A percentile compares a stretch with the other conserved stretches of the same genome.
phyloP scores from a whole-genome alignment of 2,113 vertebrate species.

The Charadrius vociferus region DNA sequence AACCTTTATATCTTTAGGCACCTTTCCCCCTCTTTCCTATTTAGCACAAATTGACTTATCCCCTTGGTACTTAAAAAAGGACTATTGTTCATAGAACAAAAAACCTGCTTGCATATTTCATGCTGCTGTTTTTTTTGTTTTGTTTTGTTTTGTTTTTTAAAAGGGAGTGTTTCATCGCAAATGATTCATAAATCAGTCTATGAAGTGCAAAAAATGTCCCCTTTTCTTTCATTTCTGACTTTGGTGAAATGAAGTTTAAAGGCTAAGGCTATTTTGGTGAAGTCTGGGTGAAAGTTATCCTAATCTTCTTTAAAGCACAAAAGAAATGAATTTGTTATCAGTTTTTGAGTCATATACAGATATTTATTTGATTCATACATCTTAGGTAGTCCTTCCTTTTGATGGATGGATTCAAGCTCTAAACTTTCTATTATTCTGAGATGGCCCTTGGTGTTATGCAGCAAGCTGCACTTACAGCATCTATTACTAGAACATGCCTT shows the following conservation, averaged over 20 bases:
- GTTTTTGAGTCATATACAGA: neutral
- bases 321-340: slow-evolving; percentile 25
- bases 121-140: neutral
- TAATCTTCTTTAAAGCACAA: neutral
- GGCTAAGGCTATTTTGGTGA: neutral
- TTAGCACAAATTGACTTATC: neutral
- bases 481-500: slow-evolving; percentile 31
- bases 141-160: neutral
- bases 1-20: neutral
- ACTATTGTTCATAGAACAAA: neutral
- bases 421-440: slow-evolving; percentile 28
- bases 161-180: neutral
- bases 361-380: slow-evolving; percentile 12
- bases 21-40: neutral
- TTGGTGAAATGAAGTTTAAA: neutral
- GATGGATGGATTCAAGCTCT: slow-evolving; percentile 32
- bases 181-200: neutral
- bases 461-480: neutral
- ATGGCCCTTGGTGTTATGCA: neutral
- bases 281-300: neutral
- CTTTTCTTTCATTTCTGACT: neutral
- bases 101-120: neutral
- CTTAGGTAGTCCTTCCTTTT: neutral
- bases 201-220: neutral
- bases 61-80: neutral